These are phyloP conservation scores for Athrips mouffetella DNA, from an alignment of 2,888 invertebrate species.

Conservation along the genomic window DNA sequence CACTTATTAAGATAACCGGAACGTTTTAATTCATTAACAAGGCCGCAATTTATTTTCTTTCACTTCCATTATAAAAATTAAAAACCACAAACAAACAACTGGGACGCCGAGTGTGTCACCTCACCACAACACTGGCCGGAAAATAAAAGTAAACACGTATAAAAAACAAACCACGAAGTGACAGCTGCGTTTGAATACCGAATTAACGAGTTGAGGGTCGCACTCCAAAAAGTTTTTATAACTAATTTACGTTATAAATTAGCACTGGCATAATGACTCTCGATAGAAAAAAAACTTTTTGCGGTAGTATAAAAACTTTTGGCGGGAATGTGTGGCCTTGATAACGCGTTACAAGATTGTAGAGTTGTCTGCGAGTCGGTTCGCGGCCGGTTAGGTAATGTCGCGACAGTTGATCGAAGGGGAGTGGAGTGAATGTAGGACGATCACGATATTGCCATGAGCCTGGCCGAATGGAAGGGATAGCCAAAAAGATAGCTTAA, in stretches of 20 bases:
- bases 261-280: background rate
- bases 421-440: slow-evolving; percentile 66
- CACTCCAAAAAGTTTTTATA: slow-evolving; percentile 7
- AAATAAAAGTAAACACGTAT: slow-evolving; percentile 19
- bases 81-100: slow-evolving; percentile 10
- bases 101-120: slow-evolving; percentile 22
- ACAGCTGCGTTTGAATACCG: slow-evolving; percentile 66
- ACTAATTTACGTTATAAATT: background rate
- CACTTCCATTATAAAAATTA: background rate
- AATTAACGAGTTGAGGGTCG: slow-evolving; percentile 51
- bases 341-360: slow-evolving; percentile 32
- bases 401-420: slow-evolving; percentile 63
- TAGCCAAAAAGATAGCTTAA: slow-evolving; percentile 27
- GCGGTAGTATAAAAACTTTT: slow-evolving; percentile 26
- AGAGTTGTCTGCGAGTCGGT: slow-evolving; percentile 48
- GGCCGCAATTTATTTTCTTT: background rate
- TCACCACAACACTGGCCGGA: slow-evolving; percentile 31
- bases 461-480: slow-evolving; percentile 50
- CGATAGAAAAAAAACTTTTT: background rate
- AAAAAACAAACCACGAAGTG: slow-evolving; percentile 36
- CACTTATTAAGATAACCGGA: background rate
- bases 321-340: slow-evolving; percentile 35
- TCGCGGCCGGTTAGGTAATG: slow-evolving; percentile 69
- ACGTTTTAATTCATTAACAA: background rate
- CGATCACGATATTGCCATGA: slow-evolving; percentile 41